Base-by-base conservation (phyloP, 2,888 invertebrate genomes). In the Axea sp. region DNA sequence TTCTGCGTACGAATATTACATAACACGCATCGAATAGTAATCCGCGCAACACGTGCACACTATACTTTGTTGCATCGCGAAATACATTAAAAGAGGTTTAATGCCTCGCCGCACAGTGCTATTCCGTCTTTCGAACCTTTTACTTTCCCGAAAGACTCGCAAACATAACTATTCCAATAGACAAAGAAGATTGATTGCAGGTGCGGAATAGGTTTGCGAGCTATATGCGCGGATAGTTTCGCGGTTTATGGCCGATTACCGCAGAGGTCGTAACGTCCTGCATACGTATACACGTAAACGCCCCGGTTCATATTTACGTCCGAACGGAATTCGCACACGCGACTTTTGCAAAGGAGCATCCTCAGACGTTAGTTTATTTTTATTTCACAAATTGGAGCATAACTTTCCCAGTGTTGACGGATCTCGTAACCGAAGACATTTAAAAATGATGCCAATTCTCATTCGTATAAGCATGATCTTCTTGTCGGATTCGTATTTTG, bases 171-270 rank as follows among this genome's bases (percentile, higher is more conserved):
- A 79, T 80, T 77, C 78, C 81, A 77, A 84, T 85, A 82, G 84
- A 86, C 83, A 83, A 83, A 84, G 83, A 82, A 84, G 82, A 84
- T 84, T 79, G 83, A 84, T 78, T 77, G 83, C 84, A 84, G 83
- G 81, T 84, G 85, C 79, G 74, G 77, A 57, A 77, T 75, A 71
- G 57, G 76, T 72, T 76, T 22, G 74, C 60, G 71, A 69, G 76
- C 71, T 33, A 72, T 73, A 73, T 75, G 75, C 74, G 73, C 72
- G 73, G 73, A 77, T 76, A 78, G 80, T 81, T 82, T 78, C 79
- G 80, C 80, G 78, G 80, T 83, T 83, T 83, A 83, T 81, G 81
- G 78, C 79, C 83, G 83, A 83, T 83, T 82, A 83, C 80, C 77
- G 79, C 41, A 64, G 60, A 73, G 77, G 59, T 75, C 73, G 73